Evolutionary conservation across 2,113 vertebrate genomes (phyloP).

Genomic region (Neotragus pygmaeus): DNA sequence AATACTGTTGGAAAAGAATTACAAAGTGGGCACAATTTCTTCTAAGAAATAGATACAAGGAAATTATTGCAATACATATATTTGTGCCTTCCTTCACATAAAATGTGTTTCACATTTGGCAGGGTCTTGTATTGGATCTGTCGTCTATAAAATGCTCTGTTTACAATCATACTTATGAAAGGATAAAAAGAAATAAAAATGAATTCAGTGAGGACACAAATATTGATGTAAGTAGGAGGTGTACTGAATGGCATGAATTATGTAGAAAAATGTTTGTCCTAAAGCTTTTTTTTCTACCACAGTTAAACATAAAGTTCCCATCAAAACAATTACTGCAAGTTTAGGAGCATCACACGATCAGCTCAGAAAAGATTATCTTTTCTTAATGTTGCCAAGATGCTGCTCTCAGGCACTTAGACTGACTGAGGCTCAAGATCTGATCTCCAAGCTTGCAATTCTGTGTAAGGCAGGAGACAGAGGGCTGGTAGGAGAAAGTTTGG

Average conservation of each 20-base stretch:
- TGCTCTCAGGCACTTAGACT: neutral
- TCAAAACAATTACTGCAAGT: neutral
- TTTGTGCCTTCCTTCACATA: neutral
- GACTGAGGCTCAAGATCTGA: neutral
- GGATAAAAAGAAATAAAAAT: neutral
- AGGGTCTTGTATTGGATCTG: neutral
- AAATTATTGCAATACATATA: neutral
- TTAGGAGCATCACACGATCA: neutral
- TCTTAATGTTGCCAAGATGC: neutral
- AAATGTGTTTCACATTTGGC: neutral
- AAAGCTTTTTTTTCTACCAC: too few relatives aligned
- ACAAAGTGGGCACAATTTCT: neutral
- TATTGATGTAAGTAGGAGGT: too few relatives aligned
- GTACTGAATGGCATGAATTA: too few relatives aligned
- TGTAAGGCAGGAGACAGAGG: neutral
- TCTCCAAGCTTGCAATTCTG: fast-evolving
- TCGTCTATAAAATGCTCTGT: neutral
- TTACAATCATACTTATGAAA: neutral
- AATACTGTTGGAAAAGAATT: neutral
- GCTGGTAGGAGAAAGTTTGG: neutral
- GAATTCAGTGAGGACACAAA: neutral
- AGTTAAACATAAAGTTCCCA: neutral
- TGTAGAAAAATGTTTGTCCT: too few relatives aligned
- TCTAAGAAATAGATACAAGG: neutral
- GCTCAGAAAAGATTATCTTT: neutral